Percentiles rank a stretch among this genome's conserved stretches.
phyloP scores from a whole-genome alignment of 37 sponge, comb jelly and placozoan species.

The Aplysina aerophoba region DNA sequence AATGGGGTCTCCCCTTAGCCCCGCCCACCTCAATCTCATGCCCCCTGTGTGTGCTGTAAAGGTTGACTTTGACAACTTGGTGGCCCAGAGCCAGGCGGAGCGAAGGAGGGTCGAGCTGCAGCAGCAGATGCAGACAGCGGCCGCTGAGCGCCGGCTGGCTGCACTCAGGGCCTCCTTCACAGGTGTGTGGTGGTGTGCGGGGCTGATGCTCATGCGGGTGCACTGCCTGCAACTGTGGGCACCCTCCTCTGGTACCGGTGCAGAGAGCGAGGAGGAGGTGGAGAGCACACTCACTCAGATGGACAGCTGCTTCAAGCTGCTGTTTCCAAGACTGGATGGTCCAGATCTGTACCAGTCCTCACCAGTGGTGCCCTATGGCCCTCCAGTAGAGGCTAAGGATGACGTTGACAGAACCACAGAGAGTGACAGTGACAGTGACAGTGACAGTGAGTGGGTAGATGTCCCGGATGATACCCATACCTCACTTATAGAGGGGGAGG shows the following conservation, averaged over 20 bases:
- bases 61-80: constrained; percentile 79
- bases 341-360: constrained; percentile 38
- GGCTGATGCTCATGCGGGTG: no score
- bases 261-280: constrained; percentile 58
- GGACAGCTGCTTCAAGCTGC: constrained; percentile 72
- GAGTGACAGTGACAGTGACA: constrained; percentile 2
- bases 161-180: constrained; percentile 53
- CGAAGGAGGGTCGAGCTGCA: constrained; percentile 46
- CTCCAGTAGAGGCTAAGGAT: no score
- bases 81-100: constrained; percentile 52
- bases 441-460: constrained; percentile 29
- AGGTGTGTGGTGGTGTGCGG: constrained; percentile 25
- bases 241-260: not conserved
- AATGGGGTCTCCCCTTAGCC: no score
- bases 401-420: not conserved
- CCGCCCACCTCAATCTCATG: not conserved
- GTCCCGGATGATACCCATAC: not conserved
- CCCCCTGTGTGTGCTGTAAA: constrained; percentile 1
- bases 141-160: constrained; percentile 54
- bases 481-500: constrained; percentile 49
- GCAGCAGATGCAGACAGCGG: constrained; percentile 42
- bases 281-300: constrained; percentile 56
- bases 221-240: no score
- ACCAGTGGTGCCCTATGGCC: no score
- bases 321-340: constrained; percentile 63